phyloP scores from a whole-genome alignment of 2,797 vertebrate species.

The Choloepus didactylus region DNA sequence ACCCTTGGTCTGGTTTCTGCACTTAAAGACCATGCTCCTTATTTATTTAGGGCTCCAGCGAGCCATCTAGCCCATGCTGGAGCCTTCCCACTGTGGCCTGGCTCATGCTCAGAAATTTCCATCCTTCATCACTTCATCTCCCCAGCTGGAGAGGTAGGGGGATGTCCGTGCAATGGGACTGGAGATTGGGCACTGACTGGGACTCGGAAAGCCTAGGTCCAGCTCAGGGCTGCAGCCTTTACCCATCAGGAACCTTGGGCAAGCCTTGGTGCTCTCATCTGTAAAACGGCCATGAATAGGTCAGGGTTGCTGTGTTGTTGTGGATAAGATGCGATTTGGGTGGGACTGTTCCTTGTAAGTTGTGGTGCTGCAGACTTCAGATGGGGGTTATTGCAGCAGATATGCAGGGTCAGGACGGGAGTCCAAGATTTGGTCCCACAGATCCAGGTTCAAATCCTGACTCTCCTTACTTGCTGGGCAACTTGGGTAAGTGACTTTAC shows the following conservation, averaged over 20 bases:
- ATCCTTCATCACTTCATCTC: background rate
- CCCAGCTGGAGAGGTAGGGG: background rate
- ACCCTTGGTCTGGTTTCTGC: background rate
- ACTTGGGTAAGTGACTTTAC: background rate
- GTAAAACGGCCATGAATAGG: background rate
- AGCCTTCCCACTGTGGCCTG: background rate
- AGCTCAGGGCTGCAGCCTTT: background rate
- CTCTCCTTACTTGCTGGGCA: background rate
- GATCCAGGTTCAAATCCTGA: background rate
- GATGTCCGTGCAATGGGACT: background rate
- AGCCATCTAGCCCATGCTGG: background rate
- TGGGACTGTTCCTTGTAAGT: background rate
- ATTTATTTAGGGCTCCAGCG: background rate
- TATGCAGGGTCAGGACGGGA: background rate
- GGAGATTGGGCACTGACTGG: fast-evolving
- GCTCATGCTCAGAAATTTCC: background rate
- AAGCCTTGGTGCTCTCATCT: background rate
- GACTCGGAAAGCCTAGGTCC: background rate
- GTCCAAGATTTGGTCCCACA: background rate
- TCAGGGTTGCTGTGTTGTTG: background rate
- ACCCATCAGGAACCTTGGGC: background rate
- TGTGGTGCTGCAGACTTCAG: too few relatives aligned
- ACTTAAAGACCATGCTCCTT: background rate
- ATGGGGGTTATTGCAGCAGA: too few relatives aligned
- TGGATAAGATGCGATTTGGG: background rate